A percentile compares a stretch with the other conserved stretches of the same genome.
phyloP scores from a whole-genome alignment of 2,888 invertebrate species.

The Balanococcus diminutus region DNA sequence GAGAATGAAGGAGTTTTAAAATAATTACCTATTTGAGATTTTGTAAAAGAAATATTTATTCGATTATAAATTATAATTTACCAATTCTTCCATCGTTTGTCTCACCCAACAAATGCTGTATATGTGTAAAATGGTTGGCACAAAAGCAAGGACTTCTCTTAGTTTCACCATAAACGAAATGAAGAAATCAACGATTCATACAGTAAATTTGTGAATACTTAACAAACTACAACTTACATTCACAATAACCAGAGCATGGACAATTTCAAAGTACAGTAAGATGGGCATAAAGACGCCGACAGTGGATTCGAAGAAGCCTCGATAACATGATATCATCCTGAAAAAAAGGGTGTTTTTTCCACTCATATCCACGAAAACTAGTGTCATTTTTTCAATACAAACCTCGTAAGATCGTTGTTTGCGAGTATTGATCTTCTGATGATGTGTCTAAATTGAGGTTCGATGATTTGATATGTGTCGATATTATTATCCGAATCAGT shows the following conservation, averaged over 20 bases:
- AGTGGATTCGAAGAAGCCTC: not conserved
- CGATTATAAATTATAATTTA: not conserved
- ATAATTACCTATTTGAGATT: too few relatives aligned
- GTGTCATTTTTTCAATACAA: not conserved
- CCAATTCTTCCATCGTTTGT: not conserved
- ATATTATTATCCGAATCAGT: not conserved
- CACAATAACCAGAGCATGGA: not conserved
- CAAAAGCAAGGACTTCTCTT: not conserved
- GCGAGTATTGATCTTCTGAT: not conserved
- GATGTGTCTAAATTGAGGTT: not conserved
- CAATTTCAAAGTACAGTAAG: not conserved
- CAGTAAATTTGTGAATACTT: too few relatives aligned
- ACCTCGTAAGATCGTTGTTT: not conserved
- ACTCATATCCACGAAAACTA: too few relatives aligned
- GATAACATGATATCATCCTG: not conserved
- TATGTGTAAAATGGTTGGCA: not conserved
- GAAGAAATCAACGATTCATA: not conserved
- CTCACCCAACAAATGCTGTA: not conserved
- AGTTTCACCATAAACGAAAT: not conserved
- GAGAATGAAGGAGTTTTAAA: too few relatives aligned
- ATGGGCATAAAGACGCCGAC: not conserved
- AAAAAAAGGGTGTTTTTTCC: too few relatives aligned
- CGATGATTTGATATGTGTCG: not conserved
- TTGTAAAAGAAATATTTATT: not conserved
- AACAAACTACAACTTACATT: not conserved